Conservation (phyloP, 2,797 vertebrate genomes). For the Gambelia wislizenii region DNA sequence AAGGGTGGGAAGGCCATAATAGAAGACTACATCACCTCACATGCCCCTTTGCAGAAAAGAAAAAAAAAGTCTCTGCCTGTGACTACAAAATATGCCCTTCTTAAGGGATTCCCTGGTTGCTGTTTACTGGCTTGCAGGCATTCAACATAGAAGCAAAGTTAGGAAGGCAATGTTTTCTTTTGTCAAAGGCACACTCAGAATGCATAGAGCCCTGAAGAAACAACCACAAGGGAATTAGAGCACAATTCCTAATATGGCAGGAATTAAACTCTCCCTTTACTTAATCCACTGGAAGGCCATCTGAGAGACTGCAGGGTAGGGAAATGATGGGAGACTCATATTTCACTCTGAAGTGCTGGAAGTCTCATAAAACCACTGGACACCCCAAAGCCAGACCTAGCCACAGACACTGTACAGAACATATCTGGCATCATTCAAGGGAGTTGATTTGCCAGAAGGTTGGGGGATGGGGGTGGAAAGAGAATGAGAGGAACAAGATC, state of each 20-base stretch:
- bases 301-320: neutral
- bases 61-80: neutral
- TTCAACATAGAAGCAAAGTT: neutral
- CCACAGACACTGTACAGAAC: neutral
- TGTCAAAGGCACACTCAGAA: neutral
- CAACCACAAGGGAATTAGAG: neutral
- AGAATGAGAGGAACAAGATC: neutral
- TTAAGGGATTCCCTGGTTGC: neutral
- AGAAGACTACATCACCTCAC: neutral
- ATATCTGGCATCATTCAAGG: neutral
- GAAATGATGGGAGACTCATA: neutral
- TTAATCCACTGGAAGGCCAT: neutral
- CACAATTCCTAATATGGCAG: slow-evolving; percentile 1
- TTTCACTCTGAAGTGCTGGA: neutral
- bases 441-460: neutral
- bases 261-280: neutral
- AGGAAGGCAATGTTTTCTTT: neutral
- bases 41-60: neutral
- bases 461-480: neutral
- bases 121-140: neutral
- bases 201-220: neutral
- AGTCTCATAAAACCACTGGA: neutral
- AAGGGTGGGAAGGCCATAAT: neutral
- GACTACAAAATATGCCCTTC: neutral
- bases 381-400: neutral